These are phyloP conservation scores for Drosophila carrolli DNA, from an alignment of 1,140 invertebrate species.

Conservation along the genomic window DNA sequence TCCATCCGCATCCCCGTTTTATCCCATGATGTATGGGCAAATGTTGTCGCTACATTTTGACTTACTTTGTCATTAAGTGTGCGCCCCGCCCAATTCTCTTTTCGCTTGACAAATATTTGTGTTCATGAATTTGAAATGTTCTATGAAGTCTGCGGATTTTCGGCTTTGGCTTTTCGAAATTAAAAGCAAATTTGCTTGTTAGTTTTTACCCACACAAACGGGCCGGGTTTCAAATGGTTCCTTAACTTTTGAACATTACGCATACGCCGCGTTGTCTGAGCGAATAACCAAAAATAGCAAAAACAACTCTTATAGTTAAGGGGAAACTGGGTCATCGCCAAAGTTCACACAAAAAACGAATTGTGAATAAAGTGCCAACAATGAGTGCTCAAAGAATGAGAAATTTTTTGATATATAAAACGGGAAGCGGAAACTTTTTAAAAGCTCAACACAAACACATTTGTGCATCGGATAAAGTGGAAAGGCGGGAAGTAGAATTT, in stretches of 20 bases:
- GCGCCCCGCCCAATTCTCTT: background rate
- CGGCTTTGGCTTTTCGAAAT: slow-evolving; percentile 44
- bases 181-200: slow-evolving; percentile 72
- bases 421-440: slow-evolving; percentile 55
- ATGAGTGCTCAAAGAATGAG: slow-evolving; percentile 28
- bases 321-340: slow-evolving; percentile 44
- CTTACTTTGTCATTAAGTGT: slow-evolving; percentile 51
- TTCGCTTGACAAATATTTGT: slow-evolving; percentile 36
- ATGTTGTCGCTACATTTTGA: slow-evolving; percentile 60
- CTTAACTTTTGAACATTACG: slow-evolving; percentile 60
- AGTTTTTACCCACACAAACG: slow-evolving; percentile 28
- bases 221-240: slow-evolving; percentile 25
- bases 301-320: slow-evolving; percentile 2
- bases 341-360: slow-evolving; percentile 38
- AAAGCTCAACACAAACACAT: slow-evolving; percentile 39
- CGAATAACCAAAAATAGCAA: slow-evolving; percentile 10
- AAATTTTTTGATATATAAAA: slow-evolving; percentile 25
- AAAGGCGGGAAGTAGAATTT: slow-evolving; percentile 25
- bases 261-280: slow-evolving; percentile 73
- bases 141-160: slow-evolving; percentile 5
- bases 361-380: slow-evolving; percentile 50
- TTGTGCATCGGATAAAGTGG: slow-evolving; percentile 21
- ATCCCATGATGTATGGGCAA: slow-evolving; percentile 46
- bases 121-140: slow-evolving; percentile 58
- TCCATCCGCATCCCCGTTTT: background rate